Percentiles rank a stretch among this genome's conserved stretches.
Conservation (phyloP, 1,140 invertebrate genomes). For the Macrosteles quadrilineatus region DNA sequence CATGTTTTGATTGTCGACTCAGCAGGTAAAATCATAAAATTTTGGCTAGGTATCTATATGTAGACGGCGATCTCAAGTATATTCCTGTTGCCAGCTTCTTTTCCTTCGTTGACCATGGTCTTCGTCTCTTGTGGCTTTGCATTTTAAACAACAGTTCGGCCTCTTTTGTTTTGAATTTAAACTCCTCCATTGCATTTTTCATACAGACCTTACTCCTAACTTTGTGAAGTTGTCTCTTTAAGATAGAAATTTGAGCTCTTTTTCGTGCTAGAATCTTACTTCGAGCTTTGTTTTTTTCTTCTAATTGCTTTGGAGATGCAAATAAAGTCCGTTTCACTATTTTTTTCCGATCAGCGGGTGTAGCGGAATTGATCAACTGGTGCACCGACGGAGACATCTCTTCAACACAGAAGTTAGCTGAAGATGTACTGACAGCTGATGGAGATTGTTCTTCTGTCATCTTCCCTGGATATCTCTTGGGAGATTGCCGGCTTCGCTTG, state of each 20-base stretch:
- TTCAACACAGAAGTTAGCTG: no score
- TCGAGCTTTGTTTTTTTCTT: background rate
- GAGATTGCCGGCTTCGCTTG: background rate
- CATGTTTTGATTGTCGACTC: background rate
- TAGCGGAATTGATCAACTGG: no score
- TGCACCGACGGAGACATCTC: no score
- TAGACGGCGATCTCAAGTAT: background rate
- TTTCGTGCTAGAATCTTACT: background rate
- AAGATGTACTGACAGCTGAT: no score
- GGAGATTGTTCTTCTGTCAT: no score
- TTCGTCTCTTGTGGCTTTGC: constrained; percentile 8
- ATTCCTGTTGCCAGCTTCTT: background rate
- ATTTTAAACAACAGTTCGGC: background rate
- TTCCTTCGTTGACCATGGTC: background rate
- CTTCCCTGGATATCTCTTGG: no score
- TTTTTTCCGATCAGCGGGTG: no score
- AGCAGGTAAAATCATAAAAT: background rate
- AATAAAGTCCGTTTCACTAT: background rate
- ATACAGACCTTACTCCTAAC: background rate
- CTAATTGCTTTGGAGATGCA: background rate
- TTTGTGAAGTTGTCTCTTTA: background rate
- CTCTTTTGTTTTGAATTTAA: background rate
- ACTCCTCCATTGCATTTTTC: no score
- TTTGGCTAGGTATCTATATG: constrained; percentile 3
- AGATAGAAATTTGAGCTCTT: background rate